Evolutionary conservation across 2,888 invertebrate genomes (phyloP).

Genomic region (Tinea pellionella): DNA sequence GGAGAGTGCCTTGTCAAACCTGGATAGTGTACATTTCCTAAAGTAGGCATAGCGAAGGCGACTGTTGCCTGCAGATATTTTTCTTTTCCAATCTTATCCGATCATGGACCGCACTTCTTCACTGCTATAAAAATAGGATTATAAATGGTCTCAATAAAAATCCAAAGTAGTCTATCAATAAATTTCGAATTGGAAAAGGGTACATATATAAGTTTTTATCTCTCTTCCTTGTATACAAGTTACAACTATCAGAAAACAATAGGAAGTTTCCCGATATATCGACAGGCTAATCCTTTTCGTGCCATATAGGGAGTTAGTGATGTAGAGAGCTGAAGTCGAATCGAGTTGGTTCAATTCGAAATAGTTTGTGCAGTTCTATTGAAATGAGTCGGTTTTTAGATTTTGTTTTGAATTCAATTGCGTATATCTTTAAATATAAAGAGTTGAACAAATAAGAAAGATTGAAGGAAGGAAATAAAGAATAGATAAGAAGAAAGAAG

Average conservation of each 20-base stretch:
- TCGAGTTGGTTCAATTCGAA: not conserved
- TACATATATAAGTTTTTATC: constrained; percentile 3
- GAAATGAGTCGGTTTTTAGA: not conserved
- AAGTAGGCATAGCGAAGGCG: no score
- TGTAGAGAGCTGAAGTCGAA: not conserved
- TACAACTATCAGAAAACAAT: constrained; percentile 11
- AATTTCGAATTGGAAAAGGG: not conserved
- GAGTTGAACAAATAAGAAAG: no score
- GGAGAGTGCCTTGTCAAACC: no score
- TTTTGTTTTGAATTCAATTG: not conserved
- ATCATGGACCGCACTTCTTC: no score
- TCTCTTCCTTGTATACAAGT: constrained; percentile 7
- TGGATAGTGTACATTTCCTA: no score
- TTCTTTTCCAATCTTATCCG: no score
- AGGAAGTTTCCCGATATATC: constrained; percentile 10
- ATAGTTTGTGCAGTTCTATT: not conserved
- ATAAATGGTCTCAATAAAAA: no score
- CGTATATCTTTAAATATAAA: no score
- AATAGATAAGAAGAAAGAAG: no score
- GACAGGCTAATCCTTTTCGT: constrained; percentile 12
- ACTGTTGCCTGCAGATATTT: no score
- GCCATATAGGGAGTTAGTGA: constrained; percentile 2
- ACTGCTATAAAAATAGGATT: no score
- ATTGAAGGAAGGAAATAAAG: no score
- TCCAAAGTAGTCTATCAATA: not conserved